phyloP scores from a whole-genome alignment of 1,140 invertebrate species.

The Antheraea mylitta region DNA sequence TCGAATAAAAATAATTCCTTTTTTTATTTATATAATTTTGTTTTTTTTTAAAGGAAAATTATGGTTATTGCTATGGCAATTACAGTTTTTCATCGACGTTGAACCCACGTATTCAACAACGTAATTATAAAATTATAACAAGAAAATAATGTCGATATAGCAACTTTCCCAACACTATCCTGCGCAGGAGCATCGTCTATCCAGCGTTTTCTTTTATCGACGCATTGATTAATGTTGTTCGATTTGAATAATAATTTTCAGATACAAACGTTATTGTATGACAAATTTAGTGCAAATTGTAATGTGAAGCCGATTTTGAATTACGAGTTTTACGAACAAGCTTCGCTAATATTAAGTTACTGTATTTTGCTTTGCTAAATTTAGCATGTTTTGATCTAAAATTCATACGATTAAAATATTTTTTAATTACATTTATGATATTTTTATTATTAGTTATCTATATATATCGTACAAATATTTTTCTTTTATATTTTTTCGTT shows the following conservation, averaged over 20 bases:
- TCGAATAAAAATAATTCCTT: too few relatives aligned
- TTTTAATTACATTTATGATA: not conserved
- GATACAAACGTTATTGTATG: slow-evolving; percentile 76
- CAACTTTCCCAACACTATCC: slow-evolving; percentile 21
- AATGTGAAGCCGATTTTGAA: slow-evolving; percentile 52
- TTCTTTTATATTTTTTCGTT: too few relatives aligned
- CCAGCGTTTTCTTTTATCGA: slow-evolving; percentile 74
- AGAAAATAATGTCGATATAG: too few relatives aligned
- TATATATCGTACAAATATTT: too few relatives aligned
- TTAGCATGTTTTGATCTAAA: not conserved
- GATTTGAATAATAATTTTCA: slow-evolving; percentile 79
- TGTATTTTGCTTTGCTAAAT: not conserved
- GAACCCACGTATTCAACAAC: too few relatives aligned
- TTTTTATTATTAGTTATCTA: not conserved
- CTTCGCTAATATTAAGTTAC: not conserved
- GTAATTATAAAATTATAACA: too few relatives aligned
- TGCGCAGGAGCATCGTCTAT: slow-evolving; percentile 57
- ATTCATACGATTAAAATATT: not conserved
- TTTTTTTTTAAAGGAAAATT: too few relatives aligned
- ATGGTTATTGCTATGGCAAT: too few relatives aligned
- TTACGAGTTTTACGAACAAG: slow-evolving; percentile 18
- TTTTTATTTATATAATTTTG: too few relatives aligned
- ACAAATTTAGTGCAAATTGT: slow-evolving; percentile 79
- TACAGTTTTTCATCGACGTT: too few relatives aligned
- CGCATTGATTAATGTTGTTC: slow-evolving; percentile 73